phyloP scores from a whole-genome alignment of 2,113 vertebrate genomes.

The Chionomys nivalis region DNA sequence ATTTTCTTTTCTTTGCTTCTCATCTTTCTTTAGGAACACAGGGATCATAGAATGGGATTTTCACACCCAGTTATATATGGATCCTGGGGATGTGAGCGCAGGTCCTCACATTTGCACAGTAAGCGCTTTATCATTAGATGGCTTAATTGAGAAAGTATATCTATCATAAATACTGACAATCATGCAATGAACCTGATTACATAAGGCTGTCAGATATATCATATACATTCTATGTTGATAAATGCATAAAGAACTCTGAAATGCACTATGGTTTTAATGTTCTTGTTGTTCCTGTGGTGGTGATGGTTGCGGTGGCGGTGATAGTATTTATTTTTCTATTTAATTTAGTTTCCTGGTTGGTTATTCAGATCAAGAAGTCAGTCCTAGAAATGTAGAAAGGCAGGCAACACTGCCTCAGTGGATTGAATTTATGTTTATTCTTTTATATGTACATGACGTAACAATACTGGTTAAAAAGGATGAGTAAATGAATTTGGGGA shows the following conservation, averaged over 20 bases:
- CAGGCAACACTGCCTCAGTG: background rate
- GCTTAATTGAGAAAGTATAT: background rate
- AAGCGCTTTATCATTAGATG: background rate
- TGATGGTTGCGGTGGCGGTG: background rate
- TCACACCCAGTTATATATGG: no score
- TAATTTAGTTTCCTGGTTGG: background rate
- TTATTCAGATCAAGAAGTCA: background rate
- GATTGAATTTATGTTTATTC: background rate
- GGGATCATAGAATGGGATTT: background rate
- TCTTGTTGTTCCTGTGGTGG: background rate
- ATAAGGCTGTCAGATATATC: background rate
- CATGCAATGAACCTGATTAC: background rate
- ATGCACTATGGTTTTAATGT: background rate
- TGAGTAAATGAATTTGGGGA: background rate
- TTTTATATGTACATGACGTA: background rate
- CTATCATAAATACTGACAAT: background rate
- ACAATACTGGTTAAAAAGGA: background rate
- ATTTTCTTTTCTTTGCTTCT: background rate
- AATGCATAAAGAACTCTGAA: background rate
- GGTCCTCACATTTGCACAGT: background rate
- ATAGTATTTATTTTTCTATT: slow-evolving; percentile 31
- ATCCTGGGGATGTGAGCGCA: no score
- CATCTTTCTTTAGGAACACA: background rate
- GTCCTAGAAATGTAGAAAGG: background rate
- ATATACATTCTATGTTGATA: background rate